phyloP scores from a whole-genome alignment of 2,113 vertebrate genomes.

The Hylia prasina region DNA sequence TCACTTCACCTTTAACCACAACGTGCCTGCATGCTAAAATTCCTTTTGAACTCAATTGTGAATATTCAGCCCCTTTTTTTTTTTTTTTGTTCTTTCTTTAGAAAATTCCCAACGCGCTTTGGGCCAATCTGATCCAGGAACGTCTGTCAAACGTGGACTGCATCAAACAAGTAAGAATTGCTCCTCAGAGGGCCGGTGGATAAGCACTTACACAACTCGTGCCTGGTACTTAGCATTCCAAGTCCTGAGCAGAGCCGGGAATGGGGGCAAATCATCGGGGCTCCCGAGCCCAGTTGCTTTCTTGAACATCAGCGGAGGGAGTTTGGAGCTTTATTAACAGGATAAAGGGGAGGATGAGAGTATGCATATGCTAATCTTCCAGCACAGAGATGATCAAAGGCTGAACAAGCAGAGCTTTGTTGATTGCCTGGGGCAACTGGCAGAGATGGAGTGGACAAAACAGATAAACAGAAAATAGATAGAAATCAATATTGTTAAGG shows the following conservation, averaged over 20 bases:
- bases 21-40: not conserved
- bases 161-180: conserved; percentile 78
- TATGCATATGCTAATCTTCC: conserved; percentile 77
- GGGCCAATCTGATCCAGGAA: conserved; percentile 74
- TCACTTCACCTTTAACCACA: conserved; percentile 47
- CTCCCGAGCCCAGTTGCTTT: conserved; percentile 54
- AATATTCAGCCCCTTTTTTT: not conserved
- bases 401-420: conserved; percentile 80
- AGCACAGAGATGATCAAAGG: conserved; percentile 83
- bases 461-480: conserved; percentile 72
- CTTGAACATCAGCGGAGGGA: conserved; percentile 59
- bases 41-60: conserved; percentile 26
- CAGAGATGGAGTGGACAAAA: conserved; percentile 40
- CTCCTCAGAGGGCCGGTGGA: conserved; percentile 14
- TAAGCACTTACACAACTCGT: conserved; percentile 63
- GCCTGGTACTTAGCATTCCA: conserved; percentile 52
- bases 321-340: conserved; percentile 37
- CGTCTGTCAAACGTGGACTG: conserved; percentile 82
- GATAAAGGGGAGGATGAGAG: conserved; percentile 74
- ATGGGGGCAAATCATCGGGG: conserved; percentile 71
- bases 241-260: conserved; percentile 48
- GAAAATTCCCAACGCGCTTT: conserved; percentile 72
- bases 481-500: conserved; percentile 63
- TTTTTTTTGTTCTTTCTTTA: conserved; percentile 50
- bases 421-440: conserved; percentile 83